A percentile compares a stretch with the other conserved stretches of the same genome.
Conservation (phyloP, 2,888 invertebrate genomes). For the Sussaba pulchella region DNA sequence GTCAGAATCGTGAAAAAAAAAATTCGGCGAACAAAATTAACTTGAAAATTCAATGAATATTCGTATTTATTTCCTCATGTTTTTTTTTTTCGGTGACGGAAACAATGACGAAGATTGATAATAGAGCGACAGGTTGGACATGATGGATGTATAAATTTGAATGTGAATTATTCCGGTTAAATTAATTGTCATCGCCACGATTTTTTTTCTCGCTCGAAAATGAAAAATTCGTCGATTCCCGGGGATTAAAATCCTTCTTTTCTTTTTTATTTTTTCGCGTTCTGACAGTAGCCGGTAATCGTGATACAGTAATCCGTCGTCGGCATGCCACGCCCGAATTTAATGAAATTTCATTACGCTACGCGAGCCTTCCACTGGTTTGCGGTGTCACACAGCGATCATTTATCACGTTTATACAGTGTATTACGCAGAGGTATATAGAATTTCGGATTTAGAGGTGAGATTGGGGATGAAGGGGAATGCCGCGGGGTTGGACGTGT, state of each 20-base stretch:
- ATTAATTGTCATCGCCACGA: not conserved
- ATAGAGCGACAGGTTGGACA: not conserved
- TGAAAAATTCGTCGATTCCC: constrained; percentile 6
- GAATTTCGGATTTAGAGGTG: constrained; percentile 23
- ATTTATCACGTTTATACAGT: constrained; percentile 58
- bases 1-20: not conserved
- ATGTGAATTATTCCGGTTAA: not conserved
- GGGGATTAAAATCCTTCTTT: not conserved
- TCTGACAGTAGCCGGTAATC: constrained; percentile 19
- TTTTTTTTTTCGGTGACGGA: not conserved
- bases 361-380: constrained; percentile 30
- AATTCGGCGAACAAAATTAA: too few relatives aligned
- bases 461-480: constrained; percentile 32
- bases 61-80: not conserved
- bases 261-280: not conserved
- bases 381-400: constrained; percentile 47
- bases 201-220: not conserved
- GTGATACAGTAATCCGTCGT: constrained; percentile 54
- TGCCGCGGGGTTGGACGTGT: constrained; percentile 22
- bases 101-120: not conserved
- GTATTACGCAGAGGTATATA: constrained; percentile 29
- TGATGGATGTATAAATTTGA: not conserved
- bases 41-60: too few relatives aligned
- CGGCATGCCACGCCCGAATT: constrained; percentile 42
- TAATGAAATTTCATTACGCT: constrained; percentile 65